Evolutionary conservation across 1,140 invertebrate species (phyloP), one percentile per base, ranked within the genome.

Genomic region (Drosophila setifemur): DNA sequence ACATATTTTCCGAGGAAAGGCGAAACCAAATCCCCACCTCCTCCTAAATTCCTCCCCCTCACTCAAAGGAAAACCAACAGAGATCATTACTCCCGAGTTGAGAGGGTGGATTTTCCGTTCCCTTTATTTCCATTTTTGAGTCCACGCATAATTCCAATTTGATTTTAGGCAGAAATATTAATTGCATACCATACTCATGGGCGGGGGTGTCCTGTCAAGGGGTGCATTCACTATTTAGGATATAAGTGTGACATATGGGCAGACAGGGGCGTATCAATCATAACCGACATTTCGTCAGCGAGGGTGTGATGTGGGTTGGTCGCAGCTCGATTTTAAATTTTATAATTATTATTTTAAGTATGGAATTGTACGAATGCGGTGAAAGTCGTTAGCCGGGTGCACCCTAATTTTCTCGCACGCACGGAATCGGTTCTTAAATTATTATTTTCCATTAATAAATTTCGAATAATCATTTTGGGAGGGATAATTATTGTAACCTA

Each of bases 111-210:
- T 67, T 54, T 54, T 18, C 12, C 19, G 6, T 44, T 44, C 12
- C 39, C 47, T 16, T 29, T n/a, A n/a, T n/a, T 29, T 40, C 21
- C 28, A 70, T 60, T 79, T 78, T 74, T 50, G 35, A 74, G 70
- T 39, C 45, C 43, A 71, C 47, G 40, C 68, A 85, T 83, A 83
- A 86, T 79, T 86, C 72, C 55, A 85, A 79, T 75, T 86, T 73
- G 75, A 85, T 75, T 85, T 85, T 76, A 44, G 72, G 60, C 66
- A 39, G 63, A 64, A 86, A 86, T 85, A 85, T 69, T 86, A 79
- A 86, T 79, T 86, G 75, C 72, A 75, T 63, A 33, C 25, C 28
- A 61, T 44, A 61, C 4, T 8, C 45, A 8, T 1, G 31, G 58
- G 53, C 63, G 58, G 69, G 49, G 69, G 68, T 69, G 78, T 76